Evolutionary conservation across 2,888 invertebrate species (phyloP).

Genomic region (Thereva unica): DNA sequence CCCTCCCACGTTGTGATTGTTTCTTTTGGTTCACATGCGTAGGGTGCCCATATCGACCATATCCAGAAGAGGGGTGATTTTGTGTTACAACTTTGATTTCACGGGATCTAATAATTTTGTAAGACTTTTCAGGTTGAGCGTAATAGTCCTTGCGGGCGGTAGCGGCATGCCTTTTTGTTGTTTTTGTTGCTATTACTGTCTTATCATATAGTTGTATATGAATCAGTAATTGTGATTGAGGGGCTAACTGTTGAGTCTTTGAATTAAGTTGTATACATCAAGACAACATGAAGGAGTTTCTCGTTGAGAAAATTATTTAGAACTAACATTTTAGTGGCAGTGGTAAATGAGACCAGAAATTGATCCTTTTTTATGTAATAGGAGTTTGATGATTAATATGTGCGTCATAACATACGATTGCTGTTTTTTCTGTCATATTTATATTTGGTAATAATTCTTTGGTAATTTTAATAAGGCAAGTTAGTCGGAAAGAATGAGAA

Average conservation of each 20-base stretch:
- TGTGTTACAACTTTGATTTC: conserved; percentile 26
- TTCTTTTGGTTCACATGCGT: conserved; percentile 22
- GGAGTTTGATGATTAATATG: too few species aligned
- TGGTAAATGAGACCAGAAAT: too few species aligned
- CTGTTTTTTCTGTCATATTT: too few species aligned
- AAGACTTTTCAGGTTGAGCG: conserved; percentile 8
- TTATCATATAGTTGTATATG: neutral
- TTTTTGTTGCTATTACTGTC: conserved; percentile 1
- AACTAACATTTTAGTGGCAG: too few species aligned
- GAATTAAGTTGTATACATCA: neutral
- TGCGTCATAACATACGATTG: too few species aligned
- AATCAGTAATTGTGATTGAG: conserved; percentile 22
- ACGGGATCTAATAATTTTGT: conserved; percentile 11
- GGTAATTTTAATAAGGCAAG: too few species aligned
- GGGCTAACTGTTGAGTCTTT: conserved; percentile 34
- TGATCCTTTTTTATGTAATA: too few species aligned
- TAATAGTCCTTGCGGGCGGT: conserved; percentile 6
- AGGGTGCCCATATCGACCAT: conserved; percentile 2
- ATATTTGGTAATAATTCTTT: too few species aligned
- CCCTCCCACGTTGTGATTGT: conserved; percentile 13
- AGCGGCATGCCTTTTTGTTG: neutral
- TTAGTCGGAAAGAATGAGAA: too few species aligned
- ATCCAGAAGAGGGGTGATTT: conserved; percentile 14
- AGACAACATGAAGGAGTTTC: neutral
- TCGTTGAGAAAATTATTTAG: neutral